Percentiles rank a stretch among this genome's conserved stretches.
Conservation (phyloP, 2,888 invertebrate species). For the Leptinotarsa rubiginosa region DNA sequence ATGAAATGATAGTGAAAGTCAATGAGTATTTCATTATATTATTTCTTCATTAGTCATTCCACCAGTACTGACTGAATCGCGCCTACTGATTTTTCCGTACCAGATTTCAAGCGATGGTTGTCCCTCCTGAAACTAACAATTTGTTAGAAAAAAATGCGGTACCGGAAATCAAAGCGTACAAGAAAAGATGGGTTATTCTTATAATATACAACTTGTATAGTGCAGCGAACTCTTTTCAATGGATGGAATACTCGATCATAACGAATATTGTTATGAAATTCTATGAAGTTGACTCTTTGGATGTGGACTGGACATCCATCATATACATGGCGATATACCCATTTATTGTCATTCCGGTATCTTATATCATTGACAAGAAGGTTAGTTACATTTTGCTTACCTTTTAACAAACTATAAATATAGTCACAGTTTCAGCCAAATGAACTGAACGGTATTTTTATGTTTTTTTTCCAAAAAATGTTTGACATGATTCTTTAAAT, state of each 20-base stretch:
- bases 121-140: constrained; percentile 32
- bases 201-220: constrained; percentile 87
- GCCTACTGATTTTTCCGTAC: neutral
- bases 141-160: constrained; percentile 27
- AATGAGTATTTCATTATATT: no score
- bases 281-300: constrained; percentile 76
- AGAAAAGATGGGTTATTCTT: constrained; percentile 85
- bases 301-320: constrained; percentile 96
- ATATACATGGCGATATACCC: constrained; percentile 96
- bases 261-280: constrained; percentile 83
- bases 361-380: constrained; percentile 92
- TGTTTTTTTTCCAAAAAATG: no score
- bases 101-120: constrained; percentile 9
- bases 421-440: no score
- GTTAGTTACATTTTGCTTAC: constrained; percentile 71
- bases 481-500: no score
- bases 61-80: neutral
- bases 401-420: no score
- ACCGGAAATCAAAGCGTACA: constrained; percentile 72
- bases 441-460: no score
- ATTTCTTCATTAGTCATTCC: no score
- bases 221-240: constrained; percentile 91
- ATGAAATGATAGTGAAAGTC: no score
- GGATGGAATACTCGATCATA: constrained; percentile 96
- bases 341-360: constrained; percentile 94